Evolutionary conservation across 2,888 invertebrate genomes (phyloP).

Genomic region (Tenthredo scrophulariae): DNA sequence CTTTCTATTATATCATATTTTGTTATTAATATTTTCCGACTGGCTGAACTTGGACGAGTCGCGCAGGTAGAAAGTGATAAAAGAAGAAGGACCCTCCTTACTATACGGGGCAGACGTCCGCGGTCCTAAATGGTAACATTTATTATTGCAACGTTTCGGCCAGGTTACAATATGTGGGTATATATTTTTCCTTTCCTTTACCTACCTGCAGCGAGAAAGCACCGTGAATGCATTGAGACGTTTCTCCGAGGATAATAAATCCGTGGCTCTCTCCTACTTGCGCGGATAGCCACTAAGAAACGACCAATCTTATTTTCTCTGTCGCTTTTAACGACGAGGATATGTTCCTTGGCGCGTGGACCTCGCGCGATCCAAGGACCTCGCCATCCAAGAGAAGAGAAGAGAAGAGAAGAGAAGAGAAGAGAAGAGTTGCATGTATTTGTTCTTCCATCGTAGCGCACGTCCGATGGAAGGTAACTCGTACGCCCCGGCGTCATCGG

Average conservation of each 20-base stretch:
- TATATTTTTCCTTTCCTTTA: too few species aligned
- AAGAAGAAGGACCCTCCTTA: conserved; percentile 23
- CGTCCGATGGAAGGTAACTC: conserved; percentile 61
- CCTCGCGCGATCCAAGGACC: conserved; percentile 59
- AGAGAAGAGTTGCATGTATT: conserved; percentile 65
- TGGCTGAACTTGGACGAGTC: conserved; percentile 72
- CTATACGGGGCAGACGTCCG: neutral
- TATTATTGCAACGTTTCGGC: conserved; percentile 18
- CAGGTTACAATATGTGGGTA: neutral
- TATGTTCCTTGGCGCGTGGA: conserved; percentile 60
- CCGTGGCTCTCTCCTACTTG: conserved; percentile 50
- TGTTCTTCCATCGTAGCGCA: conserved; percentile 67
- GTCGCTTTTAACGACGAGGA: conserved; percentile 49
- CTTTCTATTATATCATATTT: conserved; percentile 77
- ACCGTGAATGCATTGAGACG: conserved; percentile 35
- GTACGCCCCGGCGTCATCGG: conserved; percentile 71
- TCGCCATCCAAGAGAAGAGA: conserved; percentile 40
- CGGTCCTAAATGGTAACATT: conserved; percentile 16
- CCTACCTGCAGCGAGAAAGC: neutral
- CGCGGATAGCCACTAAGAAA: neutral
- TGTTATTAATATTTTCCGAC: conserved; percentile 78
- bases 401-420: conserved; percentile 48
- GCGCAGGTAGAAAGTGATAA: conserved; percentile 26
- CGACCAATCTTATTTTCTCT: conserved; percentile 50
- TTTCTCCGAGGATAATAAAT: conserved; percentile 40